A percentile compares a stretch with the other conserved stretches of the same genome.
These are phyloP conservation scores for Lasiurus borealis DNA, from an alignment of 2,113 vertebrate genomes.

Conservation along the genomic window DNA sequence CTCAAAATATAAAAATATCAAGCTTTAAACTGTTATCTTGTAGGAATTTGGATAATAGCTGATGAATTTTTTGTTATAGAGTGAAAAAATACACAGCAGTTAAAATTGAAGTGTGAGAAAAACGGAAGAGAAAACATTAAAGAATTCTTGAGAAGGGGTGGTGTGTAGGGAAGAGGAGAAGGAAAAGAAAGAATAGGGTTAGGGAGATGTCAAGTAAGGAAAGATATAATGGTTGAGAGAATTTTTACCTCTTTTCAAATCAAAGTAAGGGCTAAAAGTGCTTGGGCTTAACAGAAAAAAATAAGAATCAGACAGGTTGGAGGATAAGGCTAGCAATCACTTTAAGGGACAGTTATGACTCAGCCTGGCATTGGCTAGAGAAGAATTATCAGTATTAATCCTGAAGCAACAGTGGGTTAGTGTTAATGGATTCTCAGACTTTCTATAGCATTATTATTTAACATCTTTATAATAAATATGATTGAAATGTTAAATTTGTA, in stretches of 20 bases:
- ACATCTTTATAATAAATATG: background rate
- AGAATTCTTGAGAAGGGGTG: background rate
- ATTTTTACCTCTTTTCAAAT: background rate
- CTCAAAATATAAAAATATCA: background rate
- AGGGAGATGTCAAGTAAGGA: background rate
- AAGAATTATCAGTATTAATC: background rate
- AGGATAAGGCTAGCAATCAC: background rate
- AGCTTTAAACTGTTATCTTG: background rate
- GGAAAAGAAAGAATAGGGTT: background rate
- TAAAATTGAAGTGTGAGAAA: background rate
- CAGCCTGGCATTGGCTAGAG: background rate
- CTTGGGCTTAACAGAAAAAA: background rate
- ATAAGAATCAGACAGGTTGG: background rate
- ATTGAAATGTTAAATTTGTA: background rate
- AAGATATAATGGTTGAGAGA: background rate
- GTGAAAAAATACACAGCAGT: background rate
- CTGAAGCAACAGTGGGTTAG: background rate
- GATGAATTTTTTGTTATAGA: background rate
- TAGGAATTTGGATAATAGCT: background rate
- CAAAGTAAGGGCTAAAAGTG: background rate
- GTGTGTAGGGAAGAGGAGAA: rapidly evolving
- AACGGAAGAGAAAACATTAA: background rate
- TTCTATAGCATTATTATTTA: background rate
- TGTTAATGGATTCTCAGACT: background rate
- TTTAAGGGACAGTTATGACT: background rate